phyloP scores from a whole-genome alignment of 1,140 invertebrate genomes.

The Listronotus oregonensis region DNA sequence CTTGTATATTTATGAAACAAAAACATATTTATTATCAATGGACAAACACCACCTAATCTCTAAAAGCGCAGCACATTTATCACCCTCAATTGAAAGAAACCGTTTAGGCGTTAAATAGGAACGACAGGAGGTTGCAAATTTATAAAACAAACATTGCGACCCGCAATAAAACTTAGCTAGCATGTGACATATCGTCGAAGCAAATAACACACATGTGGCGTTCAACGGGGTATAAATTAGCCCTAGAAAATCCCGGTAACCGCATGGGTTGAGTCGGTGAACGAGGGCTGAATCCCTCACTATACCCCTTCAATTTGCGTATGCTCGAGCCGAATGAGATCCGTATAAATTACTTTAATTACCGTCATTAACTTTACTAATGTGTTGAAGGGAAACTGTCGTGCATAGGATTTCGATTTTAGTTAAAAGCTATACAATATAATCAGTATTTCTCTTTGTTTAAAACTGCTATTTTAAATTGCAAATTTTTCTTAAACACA shows the following conservation, averaged over 20 bases:
- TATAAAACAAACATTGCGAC: slow-evolving; percentile 25
- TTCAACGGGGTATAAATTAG: slow-evolving; percentile 43
- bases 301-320: slow-evolving; percentile 33
- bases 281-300: slow-evolving; percentile 15
- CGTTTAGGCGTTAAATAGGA: slow-evolving; percentile 19
- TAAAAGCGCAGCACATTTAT: slow-evolving; percentile 2
- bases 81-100: slow-evolving; percentile 7
- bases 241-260: slow-evolving; percentile 45
- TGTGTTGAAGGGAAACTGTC: slow-evolving; percentile 7
- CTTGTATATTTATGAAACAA: too few species aligned
- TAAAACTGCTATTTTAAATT: too few species aligned
- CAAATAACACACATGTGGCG: slow-evolving; percentile 38
- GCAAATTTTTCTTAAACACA: too few species aligned
- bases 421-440: too few species aligned
- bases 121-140: slow-evolving; percentile 20
- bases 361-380: slow-evolving; percentile 27
- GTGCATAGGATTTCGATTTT: background rate
- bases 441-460: too few species aligned
- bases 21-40: background rate
- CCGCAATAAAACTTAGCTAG: slow-evolving; percentile 20
- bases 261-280: slow-evolving; percentile 33
- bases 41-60: background rate
- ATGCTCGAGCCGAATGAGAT: slow-evolving; percentile 9
- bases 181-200: slow-evolving; percentile 37
- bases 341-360: slow-evolving; percentile 41